Percentiles rank a stretch among this genome's conserved stretches.
Evolutionary conservation across 2,888 invertebrate species (phyloP).

Genomic region (Tipula helvola): DNA sequence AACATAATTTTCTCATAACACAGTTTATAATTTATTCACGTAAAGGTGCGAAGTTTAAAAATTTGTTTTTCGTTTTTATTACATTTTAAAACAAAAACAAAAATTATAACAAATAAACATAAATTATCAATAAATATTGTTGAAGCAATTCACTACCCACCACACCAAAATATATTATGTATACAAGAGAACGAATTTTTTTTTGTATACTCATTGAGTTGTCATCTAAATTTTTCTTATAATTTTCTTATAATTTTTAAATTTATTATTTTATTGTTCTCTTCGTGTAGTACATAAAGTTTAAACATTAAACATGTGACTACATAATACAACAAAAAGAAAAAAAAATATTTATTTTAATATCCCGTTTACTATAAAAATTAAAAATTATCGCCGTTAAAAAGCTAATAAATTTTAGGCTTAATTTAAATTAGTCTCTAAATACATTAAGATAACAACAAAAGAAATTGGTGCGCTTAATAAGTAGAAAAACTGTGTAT

Average conservation of each 20-base stretch:
- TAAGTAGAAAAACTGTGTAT: not conserved
- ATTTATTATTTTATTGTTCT: slow-evolving; percentile 4
- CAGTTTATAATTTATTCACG: not conserved
- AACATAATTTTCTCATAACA: not conserved
- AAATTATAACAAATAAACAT: not conserved
- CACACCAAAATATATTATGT: not conserved
- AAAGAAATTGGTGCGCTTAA: not conserved
- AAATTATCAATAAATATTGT: slow-evolving; percentile 4
- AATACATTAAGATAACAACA: not conserved
- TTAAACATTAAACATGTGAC: not conserved
- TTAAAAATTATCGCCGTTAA: not conserved
- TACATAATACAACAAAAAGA: not conserved
- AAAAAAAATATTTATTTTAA: not conserved
- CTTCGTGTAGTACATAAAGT: not conserved
- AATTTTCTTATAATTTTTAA: not conserved
- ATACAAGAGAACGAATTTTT: not conserved
- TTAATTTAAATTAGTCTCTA: not conserved
- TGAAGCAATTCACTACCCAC: not conserved
- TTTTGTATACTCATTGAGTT: not conserved
- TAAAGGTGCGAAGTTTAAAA: not conserved
- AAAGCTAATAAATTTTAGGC: not conserved
- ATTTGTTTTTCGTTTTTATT: not conserved
- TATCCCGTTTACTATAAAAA: not conserved
- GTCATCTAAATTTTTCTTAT: not conserved
- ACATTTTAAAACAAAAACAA: not conserved